Evolutionary conservation across 37 sponge, comb jelly and placozoan species (phyloP).

Genomic region (Diacarnus erythraeanus): DNA sequence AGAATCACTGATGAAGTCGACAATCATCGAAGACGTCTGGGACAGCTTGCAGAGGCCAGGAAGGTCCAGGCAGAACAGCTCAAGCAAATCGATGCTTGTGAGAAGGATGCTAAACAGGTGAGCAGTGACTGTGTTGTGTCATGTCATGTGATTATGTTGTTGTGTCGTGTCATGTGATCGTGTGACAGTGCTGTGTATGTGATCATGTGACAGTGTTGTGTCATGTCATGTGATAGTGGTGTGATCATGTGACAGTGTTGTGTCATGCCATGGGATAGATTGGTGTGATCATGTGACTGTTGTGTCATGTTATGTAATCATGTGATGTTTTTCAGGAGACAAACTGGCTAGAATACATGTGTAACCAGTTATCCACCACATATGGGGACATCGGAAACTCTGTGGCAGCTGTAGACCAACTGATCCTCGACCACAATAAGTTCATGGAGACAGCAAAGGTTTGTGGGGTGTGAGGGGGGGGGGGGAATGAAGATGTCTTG

Average conservation of each 20-base stretch:
- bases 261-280: background rate
- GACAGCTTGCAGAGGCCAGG: conserved; percentile 58
- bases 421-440: conserved; percentile 49
- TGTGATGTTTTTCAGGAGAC: conserved; percentile 42
- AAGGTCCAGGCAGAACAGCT: conserved; percentile 53
- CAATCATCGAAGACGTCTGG: conserved; percentile 38
- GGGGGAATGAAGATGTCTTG: background rate
- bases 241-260: too few species aligned
- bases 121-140: background rate
- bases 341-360: conserved; percentile 39
- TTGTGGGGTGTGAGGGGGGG: too few species aligned
- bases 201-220: too few species aligned
- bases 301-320: too few species aligned
- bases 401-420: conserved; percentile 18
- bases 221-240: too few species aligned
- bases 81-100: conserved; percentile 60
- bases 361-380: conserved; percentile 26
- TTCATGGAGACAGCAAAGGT: conserved; percentile 67
- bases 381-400: conserved; percentile 49
- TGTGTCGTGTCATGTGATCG: background rate
- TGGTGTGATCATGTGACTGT: conserved; percentile 7
- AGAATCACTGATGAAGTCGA: conserved; percentile 21
- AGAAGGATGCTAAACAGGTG: conserved; percentile 70
- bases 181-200: background rate
- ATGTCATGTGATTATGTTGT: conserved; percentile 21